Conservation (phyloP, 2,113 vertebrate genomes). For the Anser cygnoides region DNA sequence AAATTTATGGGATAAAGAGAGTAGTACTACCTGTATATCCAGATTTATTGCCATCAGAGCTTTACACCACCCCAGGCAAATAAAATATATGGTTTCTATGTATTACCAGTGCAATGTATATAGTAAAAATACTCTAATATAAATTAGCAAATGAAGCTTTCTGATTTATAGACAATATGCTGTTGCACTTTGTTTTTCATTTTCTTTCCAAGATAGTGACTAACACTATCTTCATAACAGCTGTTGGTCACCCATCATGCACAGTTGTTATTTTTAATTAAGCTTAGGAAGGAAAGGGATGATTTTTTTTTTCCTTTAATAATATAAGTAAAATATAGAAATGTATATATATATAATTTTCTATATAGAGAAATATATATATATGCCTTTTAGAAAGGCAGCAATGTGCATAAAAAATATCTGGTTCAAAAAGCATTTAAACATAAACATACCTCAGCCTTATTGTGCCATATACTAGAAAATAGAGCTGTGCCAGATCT, state of each 20-base stretch:
- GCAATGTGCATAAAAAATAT: neutral
- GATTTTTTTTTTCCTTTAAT: accelerated
- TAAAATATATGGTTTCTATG: slow-evolving; percentile 19
- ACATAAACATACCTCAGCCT: neutral
- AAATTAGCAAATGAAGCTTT: slow-evolving; percentile 45
- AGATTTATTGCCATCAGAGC: slow-evolving; percentile 5
- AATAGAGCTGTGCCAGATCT: neutral
- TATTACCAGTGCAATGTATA: slow-evolving; percentile 9
- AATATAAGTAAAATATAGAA: neutral
- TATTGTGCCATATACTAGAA: neutral
- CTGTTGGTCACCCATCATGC: neutral
- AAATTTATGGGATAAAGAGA: slow-evolving; percentile 63
- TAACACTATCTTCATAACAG: neutral
- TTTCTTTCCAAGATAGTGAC: neutral
- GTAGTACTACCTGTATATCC: neutral
- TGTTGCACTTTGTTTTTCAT: neutral
- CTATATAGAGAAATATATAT: no score
- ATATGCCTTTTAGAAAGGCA: neutral
- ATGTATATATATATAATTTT: no score
- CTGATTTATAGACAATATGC: slow-evolving; percentile 13
- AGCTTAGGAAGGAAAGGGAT: neutral
- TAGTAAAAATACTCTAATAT: slow-evolving; percentile 15
- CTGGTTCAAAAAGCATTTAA: neutral
- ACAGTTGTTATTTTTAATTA: neutral
- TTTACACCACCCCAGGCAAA: neutral